Percentiles rank a stretch among this genome's conserved stretches.
Conservation (phyloP, 2,797 vertebrate species). For the Argya squamiceps region DNA sequence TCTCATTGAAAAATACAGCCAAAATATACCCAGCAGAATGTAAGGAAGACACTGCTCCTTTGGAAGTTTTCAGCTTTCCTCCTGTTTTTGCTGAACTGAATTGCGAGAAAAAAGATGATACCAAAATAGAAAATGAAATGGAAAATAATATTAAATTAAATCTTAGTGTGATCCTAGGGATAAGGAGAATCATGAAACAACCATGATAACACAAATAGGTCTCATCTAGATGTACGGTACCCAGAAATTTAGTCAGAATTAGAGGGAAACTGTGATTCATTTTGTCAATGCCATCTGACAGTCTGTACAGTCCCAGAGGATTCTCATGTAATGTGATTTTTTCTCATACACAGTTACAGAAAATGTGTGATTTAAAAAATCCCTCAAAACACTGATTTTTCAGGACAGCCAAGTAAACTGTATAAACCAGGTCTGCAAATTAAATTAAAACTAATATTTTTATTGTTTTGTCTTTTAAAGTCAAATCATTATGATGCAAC, state of each 20-base stretch:
- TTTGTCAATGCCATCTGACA: not conserved
- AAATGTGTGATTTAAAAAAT: not conserved
- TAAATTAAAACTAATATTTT: not conserved
- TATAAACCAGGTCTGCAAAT: not conserved
- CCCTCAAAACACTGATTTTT: not conserved
- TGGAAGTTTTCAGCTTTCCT: not conserved
- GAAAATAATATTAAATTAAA: not conserved
- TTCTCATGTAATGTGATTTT: not conserved
- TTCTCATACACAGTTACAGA: not conserved
- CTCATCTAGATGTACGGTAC: not conserved
- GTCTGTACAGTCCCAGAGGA: not conserved
- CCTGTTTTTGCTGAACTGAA: not conserved
- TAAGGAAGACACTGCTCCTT: not conserved
- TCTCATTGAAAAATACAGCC: not conserved
- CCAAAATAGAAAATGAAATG: not conserved
- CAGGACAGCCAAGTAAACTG: not conserved
- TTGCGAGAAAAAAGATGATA: not conserved
- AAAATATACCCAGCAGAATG: not conserved
- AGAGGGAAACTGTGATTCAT: conserved; percentile 11
- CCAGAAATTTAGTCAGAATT: conserved; percentile 6
- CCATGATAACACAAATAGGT: not conserved
- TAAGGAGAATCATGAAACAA: not conserved
- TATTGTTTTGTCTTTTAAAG: not conserved
- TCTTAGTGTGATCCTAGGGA: not conserved
- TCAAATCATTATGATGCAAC: not conserved